Percentiles rank a stretch among this genome's conserved stretches.
These are phyloP conservation scores for Leucoptera coffeella DNA, from an alignment of 2,888 invertebrate genomes.

Conservation along the genomic window DNA sequence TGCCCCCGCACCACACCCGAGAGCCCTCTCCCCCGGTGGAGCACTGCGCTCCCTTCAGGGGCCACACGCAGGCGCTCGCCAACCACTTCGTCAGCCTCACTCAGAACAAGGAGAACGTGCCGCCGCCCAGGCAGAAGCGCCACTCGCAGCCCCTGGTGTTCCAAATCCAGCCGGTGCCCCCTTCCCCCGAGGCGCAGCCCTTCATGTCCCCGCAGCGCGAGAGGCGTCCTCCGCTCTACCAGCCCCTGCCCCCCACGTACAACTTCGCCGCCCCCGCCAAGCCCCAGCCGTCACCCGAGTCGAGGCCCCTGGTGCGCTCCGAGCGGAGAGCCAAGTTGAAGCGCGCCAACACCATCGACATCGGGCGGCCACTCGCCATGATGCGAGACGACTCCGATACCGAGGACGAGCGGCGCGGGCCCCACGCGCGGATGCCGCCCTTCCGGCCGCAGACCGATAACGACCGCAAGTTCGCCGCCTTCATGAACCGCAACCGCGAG, in stretches of 20 bases:
- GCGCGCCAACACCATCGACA: constrained; percentile 83
- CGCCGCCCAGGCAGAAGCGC: constrained; percentile 7
- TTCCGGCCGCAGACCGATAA: constrained; percentile 80
- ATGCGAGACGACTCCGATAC: constrained; percentile 46
- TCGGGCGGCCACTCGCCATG: constrained; percentile 64
- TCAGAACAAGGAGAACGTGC: constrained; percentile 16
- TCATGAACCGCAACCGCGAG: constrained; percentile 66
- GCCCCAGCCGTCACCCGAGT: constrained; percentile 24
- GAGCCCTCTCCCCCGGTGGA: constrained; percentile 11
- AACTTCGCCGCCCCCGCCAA: constrained; percentile 31
- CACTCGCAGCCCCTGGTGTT: neutral
- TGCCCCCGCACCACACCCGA: constrained; percentile 34
- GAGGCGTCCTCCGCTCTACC: constrained; percentile 20
- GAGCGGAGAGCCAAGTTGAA: constrained; percentile 74
- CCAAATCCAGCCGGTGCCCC: neutral
- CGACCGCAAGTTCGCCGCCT: constrained; percentile 77
- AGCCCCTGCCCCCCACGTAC: constrained; percentile 33
- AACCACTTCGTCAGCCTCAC: constrained; percentile 28
- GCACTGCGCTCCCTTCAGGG: constrained; percentile 20
- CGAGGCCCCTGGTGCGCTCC: constrained; percentile 30
- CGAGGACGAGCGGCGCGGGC: constrained; percentile 30
- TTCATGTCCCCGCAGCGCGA: constrained; percentile 12
- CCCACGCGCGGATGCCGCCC: constrained; percentile 48
- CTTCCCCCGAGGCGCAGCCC: too few species aligned
- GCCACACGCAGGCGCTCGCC: constrained; percentile 33